Conservation (phyloP, 2,797 vertebrate species). For the Caiman crocodilus region DNA sequence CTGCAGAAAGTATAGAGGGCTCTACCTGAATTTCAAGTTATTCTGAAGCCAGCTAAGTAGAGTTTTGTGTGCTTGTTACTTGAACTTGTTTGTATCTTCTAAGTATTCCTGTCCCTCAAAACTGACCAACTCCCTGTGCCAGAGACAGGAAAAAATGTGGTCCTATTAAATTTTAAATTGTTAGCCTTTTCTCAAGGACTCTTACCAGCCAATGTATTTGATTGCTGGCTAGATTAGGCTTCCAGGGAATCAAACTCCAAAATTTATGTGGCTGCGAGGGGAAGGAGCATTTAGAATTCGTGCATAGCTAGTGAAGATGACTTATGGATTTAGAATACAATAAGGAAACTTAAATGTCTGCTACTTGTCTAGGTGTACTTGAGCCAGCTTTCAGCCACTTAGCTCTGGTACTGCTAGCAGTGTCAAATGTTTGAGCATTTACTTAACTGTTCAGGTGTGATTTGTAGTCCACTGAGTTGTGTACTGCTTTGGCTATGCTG, state of each 20-base stretch:
- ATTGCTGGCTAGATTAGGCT: fast-evolving
- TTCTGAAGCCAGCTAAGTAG: background rate
- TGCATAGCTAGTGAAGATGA: background rate
- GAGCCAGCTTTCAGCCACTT: fast-evolving
- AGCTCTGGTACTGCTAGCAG: background rate
- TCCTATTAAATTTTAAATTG: background rate
- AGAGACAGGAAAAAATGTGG: background rate
- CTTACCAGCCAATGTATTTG: background rate
- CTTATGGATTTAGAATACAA: fast-evolving
- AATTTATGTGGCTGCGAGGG: background rate
- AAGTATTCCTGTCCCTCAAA: background rate
- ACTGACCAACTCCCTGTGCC: background rate
- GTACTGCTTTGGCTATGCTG: too few relatives aligned
- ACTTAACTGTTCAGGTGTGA: too few relatives aligned
- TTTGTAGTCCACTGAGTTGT: too few relatives aligned
- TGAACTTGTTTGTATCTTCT: background rate
- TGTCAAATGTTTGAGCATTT: too few relatives aligned
- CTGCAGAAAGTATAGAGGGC: background rate
- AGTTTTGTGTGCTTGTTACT: background rate
- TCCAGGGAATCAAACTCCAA: fast-evolving
- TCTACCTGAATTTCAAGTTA: background rate
- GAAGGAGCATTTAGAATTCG: background rate
- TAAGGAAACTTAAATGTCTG: background rate
- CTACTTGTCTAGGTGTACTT: background rate
- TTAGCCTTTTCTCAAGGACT: background rate